These are phyloP conservation scores for Gymnopithys bicolor DNA, from an alignment of 2,797 vertebrate species.

Conservation along the genomic window DNA sequence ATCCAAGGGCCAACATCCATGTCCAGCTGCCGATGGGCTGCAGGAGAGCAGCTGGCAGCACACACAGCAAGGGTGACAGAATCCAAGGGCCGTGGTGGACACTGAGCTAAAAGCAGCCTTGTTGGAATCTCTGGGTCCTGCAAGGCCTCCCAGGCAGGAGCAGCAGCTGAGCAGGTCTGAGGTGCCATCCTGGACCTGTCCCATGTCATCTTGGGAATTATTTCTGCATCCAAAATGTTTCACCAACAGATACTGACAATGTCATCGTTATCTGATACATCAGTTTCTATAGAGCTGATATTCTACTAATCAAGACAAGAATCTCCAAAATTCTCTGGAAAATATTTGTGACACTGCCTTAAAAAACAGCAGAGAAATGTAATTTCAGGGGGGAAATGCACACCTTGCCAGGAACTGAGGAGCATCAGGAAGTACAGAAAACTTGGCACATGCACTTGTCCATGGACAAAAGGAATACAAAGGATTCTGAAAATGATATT, in stretches of 20 bases:
- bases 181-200: not conserved
- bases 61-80: not conserved
- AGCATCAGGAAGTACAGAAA: not conserved
- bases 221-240: not conserved
- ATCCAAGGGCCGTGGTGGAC: not conserved
- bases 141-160: not conserved
- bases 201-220: not conserved
- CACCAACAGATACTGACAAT: not conserved
- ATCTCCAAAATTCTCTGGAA: not conserved
- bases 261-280: not conserved
- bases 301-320: not conserved
- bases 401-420: not conserved
- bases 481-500: not conserved
- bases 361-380: not conserved
- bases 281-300: not conserved
- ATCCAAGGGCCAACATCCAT: not conserved
- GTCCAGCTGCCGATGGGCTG: not conserved
- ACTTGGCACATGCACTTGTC: not conserved
- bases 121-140: not conserved
- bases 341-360: not conserved
- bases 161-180: not conserved
- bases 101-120: not conserved
- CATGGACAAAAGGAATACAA: not conserved
- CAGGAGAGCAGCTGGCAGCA: not conserved
- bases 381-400: not conserved